Evolutionary conservation across 2,113 vertebrate genomes (phyloP), one percentile per base, ranked within the genome.

Genomic region (Cebus imitator): DNA sequence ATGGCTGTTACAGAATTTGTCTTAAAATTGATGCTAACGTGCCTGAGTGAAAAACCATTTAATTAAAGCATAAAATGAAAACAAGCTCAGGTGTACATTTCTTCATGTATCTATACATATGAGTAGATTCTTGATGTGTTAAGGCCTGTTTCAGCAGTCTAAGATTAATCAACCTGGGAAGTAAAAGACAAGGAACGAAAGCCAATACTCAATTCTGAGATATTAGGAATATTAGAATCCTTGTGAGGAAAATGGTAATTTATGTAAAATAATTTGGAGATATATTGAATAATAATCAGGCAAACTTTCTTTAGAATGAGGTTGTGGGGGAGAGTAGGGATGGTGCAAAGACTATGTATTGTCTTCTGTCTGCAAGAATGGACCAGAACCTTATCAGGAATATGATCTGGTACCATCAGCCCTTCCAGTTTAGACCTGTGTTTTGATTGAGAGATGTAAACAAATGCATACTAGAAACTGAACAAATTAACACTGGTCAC

Each of bases 41-140:
- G 52, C 23, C 86, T 93, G 45, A 95, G 40, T 94, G 27, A 48
- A 75, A 48, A 97, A 68, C n/a, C 37, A 84, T 50, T 94, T 94
- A 95, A 91, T 75, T 91, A 55, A 84, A 92, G 66, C 94, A 91
- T 58, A 92, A 92, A 95, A 86, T 83, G 4, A 96, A 93, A 94
- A 91, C 25, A 94, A 79, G 30, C n/a, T 82, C 40, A 50, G 6
- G 40, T 91, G 17, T 75, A 23, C 37, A 43, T 85, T 95, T 91
- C 57, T 80, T 97, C 76, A 94, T 14, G 21, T 18, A 68, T 20
- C 61, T 45, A 32, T 0, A 95, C 73, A 75, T 73, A 57, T 20
- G 1, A 86, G 52, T 18, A 95, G 57, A 55, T 95, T 87, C 58
- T 83, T 95, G 3, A 82, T 11, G 10, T 32, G 86, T 70, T 73